Conservation (phyloP, 2,113 vertebrate genomes). For the Austrofundulus limnaeus region DNA sequence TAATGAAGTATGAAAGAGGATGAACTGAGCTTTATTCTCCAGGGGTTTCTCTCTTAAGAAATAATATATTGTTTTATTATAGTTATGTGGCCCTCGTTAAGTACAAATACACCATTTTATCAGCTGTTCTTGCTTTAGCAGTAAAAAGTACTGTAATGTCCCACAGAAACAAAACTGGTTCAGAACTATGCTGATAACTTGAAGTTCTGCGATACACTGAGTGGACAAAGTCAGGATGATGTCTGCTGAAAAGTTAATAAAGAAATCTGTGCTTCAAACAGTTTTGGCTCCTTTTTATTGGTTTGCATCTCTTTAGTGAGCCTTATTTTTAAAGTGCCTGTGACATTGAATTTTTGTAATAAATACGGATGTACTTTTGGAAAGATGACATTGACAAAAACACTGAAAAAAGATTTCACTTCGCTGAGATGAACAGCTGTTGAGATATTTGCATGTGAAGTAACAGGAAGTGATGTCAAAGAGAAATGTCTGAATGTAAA, state of each 20-base stretch:
- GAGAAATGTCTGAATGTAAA: no score
- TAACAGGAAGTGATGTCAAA: no score
- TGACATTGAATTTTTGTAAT: no score
- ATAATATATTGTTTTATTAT: constrained; percentile 28
- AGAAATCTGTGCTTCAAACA: not conserved
- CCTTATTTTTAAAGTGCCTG: no score
- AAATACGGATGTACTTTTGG: no score
- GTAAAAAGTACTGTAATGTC: constrained; percentile 9
- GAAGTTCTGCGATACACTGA: not conserved
- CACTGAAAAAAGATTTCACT: no score
- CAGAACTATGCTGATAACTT: not conserved
- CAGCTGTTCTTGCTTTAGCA: constrained; percentile 18
- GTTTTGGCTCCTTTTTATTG: not conserved
- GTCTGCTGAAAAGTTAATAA: constrained; percentile 1
- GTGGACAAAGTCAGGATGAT: constrained; percentile 12
- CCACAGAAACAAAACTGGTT: constrained; percentile 2
- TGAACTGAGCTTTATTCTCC: constrained; percentile 24
- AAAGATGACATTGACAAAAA: no score
- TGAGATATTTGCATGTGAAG: no score
- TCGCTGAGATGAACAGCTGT: no score
- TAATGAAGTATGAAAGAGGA: constrained; percentile 24
- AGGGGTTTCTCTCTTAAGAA: constrained; percentile 26
- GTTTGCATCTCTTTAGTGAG: no score
- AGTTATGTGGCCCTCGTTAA: constrained; percentile 19
- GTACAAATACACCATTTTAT: not conserved